phyloP scores from a whole-genome alignment of 1,140 invertebrate species.

The Caenorhabditis briggsae region DNA sequence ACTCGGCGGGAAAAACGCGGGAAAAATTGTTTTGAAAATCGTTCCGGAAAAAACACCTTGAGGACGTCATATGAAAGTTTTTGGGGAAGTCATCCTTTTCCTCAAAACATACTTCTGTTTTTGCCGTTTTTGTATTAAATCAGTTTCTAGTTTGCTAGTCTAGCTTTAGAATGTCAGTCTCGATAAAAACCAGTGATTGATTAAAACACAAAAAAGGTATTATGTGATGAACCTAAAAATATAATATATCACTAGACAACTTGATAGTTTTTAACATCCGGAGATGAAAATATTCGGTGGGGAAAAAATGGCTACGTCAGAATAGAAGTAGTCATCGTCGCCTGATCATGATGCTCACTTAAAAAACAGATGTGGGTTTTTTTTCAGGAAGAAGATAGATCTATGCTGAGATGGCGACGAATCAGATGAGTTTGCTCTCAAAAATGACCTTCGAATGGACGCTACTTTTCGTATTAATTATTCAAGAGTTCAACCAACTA shows the following conservation, averaged over 20 bases:
- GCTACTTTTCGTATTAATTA: conserved; percentile 10
- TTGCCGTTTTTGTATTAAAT: background rate
- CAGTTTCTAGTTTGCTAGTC: background rate
- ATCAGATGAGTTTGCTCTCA: background rate
- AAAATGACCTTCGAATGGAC: conserved; percentile 21
- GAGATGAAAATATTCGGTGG: background rate
- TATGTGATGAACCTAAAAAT: background rate
- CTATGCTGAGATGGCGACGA: background rate
- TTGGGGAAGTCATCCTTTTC: background rate
- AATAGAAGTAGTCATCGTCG: background rate
- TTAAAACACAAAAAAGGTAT: background rate
- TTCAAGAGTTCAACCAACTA: conserved; percentile 54
- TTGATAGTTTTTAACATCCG: background rate
- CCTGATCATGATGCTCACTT: conserved; percentile 6
- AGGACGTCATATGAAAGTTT: background rate
- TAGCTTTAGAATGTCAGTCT: background rate
- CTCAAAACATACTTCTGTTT: background rate
- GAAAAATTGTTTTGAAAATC: background rate
- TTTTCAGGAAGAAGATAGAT: background rate
- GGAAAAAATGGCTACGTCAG: background rate
- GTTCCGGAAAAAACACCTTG: background rate
- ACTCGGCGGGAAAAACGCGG: no score
- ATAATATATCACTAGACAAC: background rate
- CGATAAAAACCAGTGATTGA: background rate
- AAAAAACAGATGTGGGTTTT: background rate